These are phyloP conservation scores for Ptychochromis oligacanthus DNA, from an alignment of 2,113 vertebrate species.

Conservation along the genomic window DNA sequence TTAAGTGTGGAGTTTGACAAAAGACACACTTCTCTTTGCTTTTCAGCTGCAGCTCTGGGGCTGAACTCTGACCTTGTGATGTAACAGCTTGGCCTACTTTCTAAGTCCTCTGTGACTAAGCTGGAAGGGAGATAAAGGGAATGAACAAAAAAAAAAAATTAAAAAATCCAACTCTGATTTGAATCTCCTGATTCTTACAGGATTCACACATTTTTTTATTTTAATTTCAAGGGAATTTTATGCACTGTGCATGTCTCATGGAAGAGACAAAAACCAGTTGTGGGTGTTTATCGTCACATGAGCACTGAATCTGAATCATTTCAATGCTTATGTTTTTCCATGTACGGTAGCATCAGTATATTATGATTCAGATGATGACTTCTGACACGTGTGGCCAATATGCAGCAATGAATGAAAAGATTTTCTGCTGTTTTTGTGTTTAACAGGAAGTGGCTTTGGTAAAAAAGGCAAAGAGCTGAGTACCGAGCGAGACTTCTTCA, in stretches of 20 bases:
- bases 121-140: background rate
- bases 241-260: background rate
- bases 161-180: too few relatives aligned
- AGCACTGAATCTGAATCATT: background rate
- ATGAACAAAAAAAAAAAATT: background rate
- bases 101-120: background rate
- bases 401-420: background rate
- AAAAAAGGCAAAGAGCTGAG: slow-evolving; percentile 92
- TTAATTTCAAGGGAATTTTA: background rate
- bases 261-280: too few relatives aligned
- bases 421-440: background rate
- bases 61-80: slow-evolving; percentile 54
- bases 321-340: background rate
- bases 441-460: slow-evolving; percentile 80
- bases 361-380: background rate
- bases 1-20: too few relatives aligned
- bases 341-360: accelerated
- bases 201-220: background rate
- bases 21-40: slow-evolving; percentile 28
- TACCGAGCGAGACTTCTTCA: slow-evolving; percentile 96
- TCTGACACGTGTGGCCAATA: too few relatives aligned
- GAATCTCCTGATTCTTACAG: background rate
- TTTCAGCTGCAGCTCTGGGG: background rate
- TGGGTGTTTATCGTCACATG: background rate
- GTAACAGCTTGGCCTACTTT: slow-evolving; percentile 37